These are phyloP conservation scores for Romanogobio albipinnatus DNA, from an alignment of 2,113 vertebrate species.

Conservation along the genomic window DNA sequence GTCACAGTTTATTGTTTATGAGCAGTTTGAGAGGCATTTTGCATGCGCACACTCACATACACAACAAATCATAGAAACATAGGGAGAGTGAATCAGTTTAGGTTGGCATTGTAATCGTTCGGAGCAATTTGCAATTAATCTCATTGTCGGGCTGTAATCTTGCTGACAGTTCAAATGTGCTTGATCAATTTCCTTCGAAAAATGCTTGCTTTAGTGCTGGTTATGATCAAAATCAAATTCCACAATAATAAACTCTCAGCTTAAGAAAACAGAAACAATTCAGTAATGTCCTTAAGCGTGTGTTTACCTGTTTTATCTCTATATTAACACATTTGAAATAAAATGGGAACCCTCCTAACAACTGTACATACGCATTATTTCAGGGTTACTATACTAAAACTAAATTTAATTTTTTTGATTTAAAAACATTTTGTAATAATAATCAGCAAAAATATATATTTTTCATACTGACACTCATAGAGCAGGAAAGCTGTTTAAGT, in stretches of 20 bases:
- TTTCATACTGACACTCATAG: not conserved
- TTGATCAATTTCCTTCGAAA: constrained; percentile 17
- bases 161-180: constrained; percentile 36
- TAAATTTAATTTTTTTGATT: not conserved
- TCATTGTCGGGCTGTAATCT: constrained; percentile 23
- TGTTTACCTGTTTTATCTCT: too few species aligned
- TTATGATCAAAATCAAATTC: constrained; percentile 8
- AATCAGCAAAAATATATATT: not conserved
- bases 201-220: not conserved
- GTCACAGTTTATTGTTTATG: constrained; percentile 65
- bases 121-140: constrained; percentile 35
- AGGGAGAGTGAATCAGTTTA: constrained; percentile 35
- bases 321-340: too few species aligned
- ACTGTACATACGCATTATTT: too few species aligned
- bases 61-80: constrained; percentile 3
- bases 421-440: not conserved
- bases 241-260: not conserved
- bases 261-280: not conserved
- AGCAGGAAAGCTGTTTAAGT: not conserved
- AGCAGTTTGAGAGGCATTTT: not conserved
- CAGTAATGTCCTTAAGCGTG: not conserved
- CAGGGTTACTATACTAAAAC: too few species aligned
- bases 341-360: too few species aligned
- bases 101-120: constrained; percentile 43
- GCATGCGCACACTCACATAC: not conserved